Percentiles rank a stretch among this genome's conserved stretches.
Evolutionary conservation across 2,888 invertebrate genomes (phyloP).

Genomic region (Steinernema carpocapsae): DNA sequence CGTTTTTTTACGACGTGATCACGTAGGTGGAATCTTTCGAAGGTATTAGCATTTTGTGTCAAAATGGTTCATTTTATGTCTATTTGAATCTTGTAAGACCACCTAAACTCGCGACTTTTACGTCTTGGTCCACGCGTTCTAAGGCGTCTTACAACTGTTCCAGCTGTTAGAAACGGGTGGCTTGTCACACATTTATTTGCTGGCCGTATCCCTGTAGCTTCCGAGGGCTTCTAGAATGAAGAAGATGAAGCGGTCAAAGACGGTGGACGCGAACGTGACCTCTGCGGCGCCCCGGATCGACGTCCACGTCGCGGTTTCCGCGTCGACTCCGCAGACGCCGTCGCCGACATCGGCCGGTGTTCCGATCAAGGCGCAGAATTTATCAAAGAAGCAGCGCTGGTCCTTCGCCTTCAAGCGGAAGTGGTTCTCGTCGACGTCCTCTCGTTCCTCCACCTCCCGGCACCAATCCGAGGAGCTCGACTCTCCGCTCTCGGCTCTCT

Average conservation of each 20-base stretch:
- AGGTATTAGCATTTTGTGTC: too few species aligned
- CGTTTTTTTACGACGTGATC: too few species aligned
- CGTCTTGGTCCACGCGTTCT: too few species aligned
- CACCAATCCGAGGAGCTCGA: constrained; percentile 31
- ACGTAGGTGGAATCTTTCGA: too few species aligned
- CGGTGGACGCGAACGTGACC: constrained; percentile 38
- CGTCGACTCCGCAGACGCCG: constrained; percentile 25
- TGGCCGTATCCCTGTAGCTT: too few species aligned
- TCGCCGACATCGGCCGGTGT: constrained; percentile 31
- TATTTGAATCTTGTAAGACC: too few species aligned
- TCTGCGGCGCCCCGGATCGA: neutral
- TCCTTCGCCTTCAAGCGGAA: constrained; percentile 57
- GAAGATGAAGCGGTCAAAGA: constrained; percentile 41
- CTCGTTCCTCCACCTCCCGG: constrained; percentile 24
- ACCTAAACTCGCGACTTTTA: too few species aligned
- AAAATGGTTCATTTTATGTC: too few species aligned
- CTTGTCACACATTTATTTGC: too few species aligned
- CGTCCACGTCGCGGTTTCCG: constrained; percentile 30
- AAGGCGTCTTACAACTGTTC: too few species aligned
- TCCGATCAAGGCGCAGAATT: constrained; percentile 40
- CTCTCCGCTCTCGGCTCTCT: constrained; percentile 23
- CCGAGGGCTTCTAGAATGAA: constrained; percentile 5
- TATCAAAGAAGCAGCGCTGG: constrained; percentile 58
- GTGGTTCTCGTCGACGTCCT: constrained; percentile 57
- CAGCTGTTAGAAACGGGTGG: too few species aligned